Percentiles rank a stretch among this genome's conserved stretches.
phyloP scores from a whole-genome alignment of 2,888 invertebrate genomes.

The Euphydryas editha region DNA sequence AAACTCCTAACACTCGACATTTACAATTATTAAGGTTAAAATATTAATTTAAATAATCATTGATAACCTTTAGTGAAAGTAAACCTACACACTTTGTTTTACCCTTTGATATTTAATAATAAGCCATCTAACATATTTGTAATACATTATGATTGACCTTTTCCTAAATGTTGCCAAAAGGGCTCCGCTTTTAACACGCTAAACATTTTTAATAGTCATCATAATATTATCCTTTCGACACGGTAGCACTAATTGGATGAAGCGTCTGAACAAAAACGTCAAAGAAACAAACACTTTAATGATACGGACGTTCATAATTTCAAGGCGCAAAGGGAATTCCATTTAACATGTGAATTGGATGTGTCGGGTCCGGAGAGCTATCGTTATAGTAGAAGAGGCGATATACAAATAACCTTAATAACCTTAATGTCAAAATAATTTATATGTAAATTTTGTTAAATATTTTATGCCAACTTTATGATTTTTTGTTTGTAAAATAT shows the following conservation, averaged over 20 bases:
- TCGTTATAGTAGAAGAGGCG: constrained; percentile 51
- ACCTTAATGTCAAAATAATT: background rate
- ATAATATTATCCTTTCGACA: constrained; percentile 83
- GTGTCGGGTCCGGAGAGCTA: constrained; percentile 66
- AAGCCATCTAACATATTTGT: background rate
- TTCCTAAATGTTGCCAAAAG: constrained; percentile 50
- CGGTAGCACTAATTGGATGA: constrained; percentile 84
- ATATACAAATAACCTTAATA: constrained; percentile 13
- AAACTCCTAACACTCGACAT: too few species aligned
- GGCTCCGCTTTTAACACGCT: constrained; percentile 76
- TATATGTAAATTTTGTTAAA: background rate
- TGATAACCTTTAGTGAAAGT: too few species aligned
- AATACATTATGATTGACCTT: background rate
- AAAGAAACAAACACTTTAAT: constrained; percentile 82
- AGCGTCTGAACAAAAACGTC: constrained; percentile 75
- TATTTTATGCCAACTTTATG: background rate
- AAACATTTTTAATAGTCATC: constrained; percentile 75
- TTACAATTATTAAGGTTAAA: too few species aligned
- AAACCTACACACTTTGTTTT: background rate
- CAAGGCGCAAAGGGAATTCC: constrained; percentile 78
- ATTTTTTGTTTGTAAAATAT: background rate
- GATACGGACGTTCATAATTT: constrained; percentile 74
- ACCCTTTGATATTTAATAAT: background rate
- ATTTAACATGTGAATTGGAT: constrained; percentile 83
- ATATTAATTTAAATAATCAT: too few species aligned